phyloP scores from a whole-genome alignment of 2,113 vertebrate genomes.

The Edolisoma coerulescens region DNA sequence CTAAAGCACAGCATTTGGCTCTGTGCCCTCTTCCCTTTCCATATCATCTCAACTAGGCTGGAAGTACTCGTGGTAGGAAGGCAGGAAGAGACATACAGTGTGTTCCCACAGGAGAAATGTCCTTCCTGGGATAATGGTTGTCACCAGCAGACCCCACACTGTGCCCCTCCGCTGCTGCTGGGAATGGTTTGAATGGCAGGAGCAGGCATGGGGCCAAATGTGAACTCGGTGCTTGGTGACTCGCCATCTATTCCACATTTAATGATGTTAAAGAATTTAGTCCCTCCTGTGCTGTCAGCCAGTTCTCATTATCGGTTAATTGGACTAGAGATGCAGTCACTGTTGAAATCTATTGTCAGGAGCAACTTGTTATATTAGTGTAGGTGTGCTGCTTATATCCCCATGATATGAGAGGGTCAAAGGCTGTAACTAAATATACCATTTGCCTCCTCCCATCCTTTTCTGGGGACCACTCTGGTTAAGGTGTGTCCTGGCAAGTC shows the following conservation, averaged over 20 bases:
- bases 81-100: not conserved
- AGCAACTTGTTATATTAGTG: not conserved
- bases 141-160: not conserved
- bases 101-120: not conserved
- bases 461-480: not conserved
- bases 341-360: not conserved
- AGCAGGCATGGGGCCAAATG: not conserved
- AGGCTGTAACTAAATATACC: not conserved
- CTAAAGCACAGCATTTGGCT: slow-evolving; percentile 24
- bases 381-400: not conserved
- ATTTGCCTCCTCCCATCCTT: not conserved
- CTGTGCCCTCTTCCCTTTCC: not conserved
- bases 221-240: not conserved
- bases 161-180: not conserved
- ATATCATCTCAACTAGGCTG: not conserved
- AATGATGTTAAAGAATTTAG: slow-evolving; percentile 7
- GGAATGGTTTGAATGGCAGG: not conserved
- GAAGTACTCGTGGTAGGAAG: not conserved
- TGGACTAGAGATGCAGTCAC: not conserved
- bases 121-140: not conserved
- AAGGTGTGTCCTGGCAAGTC: not conserved
- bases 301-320: not conserved
- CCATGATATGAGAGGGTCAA: not conserved
- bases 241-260: not conserved
- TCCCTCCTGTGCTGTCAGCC: slow-evolving; percentile 1